Evolutionary conservation across 23 tunicate genomes (phyloP).

Genomic region (Trididemnum nubilum): DNA sequence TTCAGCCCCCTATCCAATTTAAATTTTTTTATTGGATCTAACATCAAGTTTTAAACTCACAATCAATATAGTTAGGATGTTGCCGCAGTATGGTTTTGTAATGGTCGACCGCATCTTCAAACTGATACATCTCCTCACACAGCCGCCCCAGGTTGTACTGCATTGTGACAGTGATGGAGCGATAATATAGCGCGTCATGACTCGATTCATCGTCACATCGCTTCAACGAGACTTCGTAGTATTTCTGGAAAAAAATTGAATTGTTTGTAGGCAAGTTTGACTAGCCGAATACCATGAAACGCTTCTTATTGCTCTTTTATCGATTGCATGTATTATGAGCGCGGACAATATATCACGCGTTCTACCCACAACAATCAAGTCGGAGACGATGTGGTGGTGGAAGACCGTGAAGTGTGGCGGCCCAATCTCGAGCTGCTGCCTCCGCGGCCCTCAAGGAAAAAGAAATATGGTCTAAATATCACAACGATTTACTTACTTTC

Average conservation of each 20-base stretch:
- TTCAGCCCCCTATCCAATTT: too few relatives aligned
- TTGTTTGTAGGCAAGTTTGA: not conserved
- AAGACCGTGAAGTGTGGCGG: too few relatives aligned
- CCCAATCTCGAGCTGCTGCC: too few relatives aligned
- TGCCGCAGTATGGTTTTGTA: constrained; percentile 81
- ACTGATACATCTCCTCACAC: constrained; percentile 93
- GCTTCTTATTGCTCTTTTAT: too few relatives aligned
- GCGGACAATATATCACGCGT: too few relatives aligned
- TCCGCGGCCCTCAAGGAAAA: too few relatives aligned
- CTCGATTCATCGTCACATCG: constrained; percentile 82
- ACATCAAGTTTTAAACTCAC: constrained; percentile 27
- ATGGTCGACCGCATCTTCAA: constrained; percentile 84
- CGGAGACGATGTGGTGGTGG: too few relatives aligned
- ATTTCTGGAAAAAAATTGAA: constrained; percentile 48
- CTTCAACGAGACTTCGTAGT: constrained; percentile 90
- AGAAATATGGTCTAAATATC: too few relatives aligned
- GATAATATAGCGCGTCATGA: constrained; percentile 76
- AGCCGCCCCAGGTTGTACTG: constrained; percentile 92
- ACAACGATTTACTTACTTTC: too few relatives aligned
- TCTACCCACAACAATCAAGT: too few relatives aligned
- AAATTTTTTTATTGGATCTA: too few relatives aligned
- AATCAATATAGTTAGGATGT: constrained; percentile 86
- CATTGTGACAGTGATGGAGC: constrained; percentile 88
- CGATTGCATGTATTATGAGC: too few relatives aligned
- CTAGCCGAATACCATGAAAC: not conserved